Evolutionary conservation across 1,140 invertebrate species (phyloP).

Genomic region (Drosophila mojavensis): DNA sequence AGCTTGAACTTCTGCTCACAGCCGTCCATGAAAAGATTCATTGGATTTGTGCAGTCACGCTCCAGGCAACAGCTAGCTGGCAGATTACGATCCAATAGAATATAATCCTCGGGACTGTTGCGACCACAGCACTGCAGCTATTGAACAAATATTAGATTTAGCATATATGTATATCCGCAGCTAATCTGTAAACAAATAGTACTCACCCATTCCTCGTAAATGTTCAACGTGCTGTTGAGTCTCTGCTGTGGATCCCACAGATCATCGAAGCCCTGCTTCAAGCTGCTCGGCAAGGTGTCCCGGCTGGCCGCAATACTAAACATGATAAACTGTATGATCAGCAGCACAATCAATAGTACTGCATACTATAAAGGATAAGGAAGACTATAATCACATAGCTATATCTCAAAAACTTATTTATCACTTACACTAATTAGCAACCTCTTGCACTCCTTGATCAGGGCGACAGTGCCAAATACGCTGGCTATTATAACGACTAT

Average conservation of each 20-base stretch:
- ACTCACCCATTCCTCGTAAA: constrained; percentile 77
- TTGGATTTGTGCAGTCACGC: constrained; percentile 54
- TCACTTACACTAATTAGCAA: constrained; percentile 69
- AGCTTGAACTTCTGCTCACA: constrained; percentile 67
- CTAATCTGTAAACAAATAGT: background rate
- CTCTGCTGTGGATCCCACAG: constrained; percentile 59
- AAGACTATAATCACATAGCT: too few species aligned
- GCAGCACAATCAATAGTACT: constrained; percentile 62
- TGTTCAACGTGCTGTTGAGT: constrained; percentile 53
- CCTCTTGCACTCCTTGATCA: constrained; percentile 55
- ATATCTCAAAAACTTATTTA: background rate
- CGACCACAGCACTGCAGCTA: constrained; percentile 77
- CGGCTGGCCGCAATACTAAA: constrained; percentile 67
- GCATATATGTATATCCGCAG: background rate
- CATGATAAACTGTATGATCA: constrained; percentile 72
- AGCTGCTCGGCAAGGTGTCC: constrained; percentile 50
- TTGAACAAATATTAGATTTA: background rate
- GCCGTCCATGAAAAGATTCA: constrained; percentile 67
- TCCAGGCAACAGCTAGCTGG: constrained; percentile 67
- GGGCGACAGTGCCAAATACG: constrained; percentile 57
- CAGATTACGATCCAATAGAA: constrained; percentile 56
- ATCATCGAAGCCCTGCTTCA: constrained; percentile 72
- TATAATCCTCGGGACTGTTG: constrained; percentile 71
- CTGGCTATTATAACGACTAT: constrained; percentile 58
- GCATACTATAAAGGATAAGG: constrained; percentile 55